Percentiles rank a stretch among this genome's conserved stretches.
Evolutionary conservation across 2,888 invertebrate genomes (phyloP).

Genomic region (Pachycephus smyrnensis): DNA sequence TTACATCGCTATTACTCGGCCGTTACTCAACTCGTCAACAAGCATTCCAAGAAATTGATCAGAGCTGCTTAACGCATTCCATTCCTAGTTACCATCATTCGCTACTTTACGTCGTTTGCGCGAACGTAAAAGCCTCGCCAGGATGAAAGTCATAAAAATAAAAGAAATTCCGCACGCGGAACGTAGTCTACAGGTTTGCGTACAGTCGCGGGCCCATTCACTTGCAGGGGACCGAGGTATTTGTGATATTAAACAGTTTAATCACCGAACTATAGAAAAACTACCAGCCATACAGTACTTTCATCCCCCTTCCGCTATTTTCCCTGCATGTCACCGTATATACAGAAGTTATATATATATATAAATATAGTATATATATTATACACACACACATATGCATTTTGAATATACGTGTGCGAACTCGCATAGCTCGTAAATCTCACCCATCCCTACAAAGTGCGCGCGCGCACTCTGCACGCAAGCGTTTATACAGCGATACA

Average conservation of each 20-base stretch:
- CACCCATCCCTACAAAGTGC: constrained; percentile 10
- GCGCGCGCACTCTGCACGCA: constrained; percentile 12
- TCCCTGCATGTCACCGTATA: background rate
- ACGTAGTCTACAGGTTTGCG: background rate
- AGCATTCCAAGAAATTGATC: background rate
- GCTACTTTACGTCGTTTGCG: background rate
- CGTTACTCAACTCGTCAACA: background rate
- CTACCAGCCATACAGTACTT: constrained; percentile 14
- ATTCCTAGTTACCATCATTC: background rate
- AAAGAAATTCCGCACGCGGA: background rate
- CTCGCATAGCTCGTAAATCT: constrained; percentile 32
- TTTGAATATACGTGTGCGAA: background rate
- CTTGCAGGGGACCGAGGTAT: constrained; percentile 30
- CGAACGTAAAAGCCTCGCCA: background rate
- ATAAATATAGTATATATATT: background rate
- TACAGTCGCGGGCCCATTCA: background rate
- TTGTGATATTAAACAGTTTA: constrained; percentile 58
- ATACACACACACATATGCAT: background rate
- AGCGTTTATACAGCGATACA: constrained; percentile 24
- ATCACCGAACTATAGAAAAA: constrained; percentile 55
- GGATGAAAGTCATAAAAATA: background rate
- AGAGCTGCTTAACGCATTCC: background rate
- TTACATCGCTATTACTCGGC: background rate
- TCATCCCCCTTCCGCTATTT: background rate
- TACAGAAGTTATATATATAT: background rate